Base-by-base conservation (phyloP, 2,113 vertebrate genomes). In the Myotis yumanensis region DNA sequence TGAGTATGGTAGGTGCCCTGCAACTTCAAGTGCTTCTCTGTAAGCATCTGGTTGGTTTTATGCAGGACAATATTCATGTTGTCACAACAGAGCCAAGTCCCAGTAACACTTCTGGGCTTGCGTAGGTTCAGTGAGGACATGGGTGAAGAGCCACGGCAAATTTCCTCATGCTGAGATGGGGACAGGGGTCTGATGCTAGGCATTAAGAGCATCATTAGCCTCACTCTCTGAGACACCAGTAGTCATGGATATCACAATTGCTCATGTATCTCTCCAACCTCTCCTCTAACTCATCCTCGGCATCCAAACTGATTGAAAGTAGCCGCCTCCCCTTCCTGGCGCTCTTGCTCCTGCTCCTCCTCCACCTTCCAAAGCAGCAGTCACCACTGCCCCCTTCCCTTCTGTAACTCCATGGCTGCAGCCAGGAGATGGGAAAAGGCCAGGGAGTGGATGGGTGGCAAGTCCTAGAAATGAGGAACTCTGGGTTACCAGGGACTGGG, bases 281-380 rank as follows among this genome's bases (percentile, higher is more conserved):
- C 99, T 99, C 99, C 98, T 99, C 99, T 97, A 99, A 98, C 98
- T 99, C 99, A 97, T 99, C 99, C 97, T 99, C 99, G 77, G 99
- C 99, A 97, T 99, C 99, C 98, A 99, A 98, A 96, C 98, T 98
- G 95, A 98, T 99, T 97, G 99, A 99, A 95, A 99, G 97, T 97
- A 99, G 98, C 92, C 99, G 97, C 99, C 99, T 99, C 98, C 98
- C 98, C 98, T 99, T 97, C 98, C 97, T 99, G 99, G 97, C 98
- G 97, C 86, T 95, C 96, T 96, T 95, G 62, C 62, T 64, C 94
- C 57, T 11, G 96, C 92, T 96, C 96, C 96, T 95, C 95, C 97
- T 97, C 86, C 96, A 99, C 99, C 95, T 96, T 96, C 97, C 75
- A 94, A 94, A 93, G 91, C 96, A 90, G 96, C 89, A 6, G 93